Evolutionary conservation across 2,888 invertebrate genomes (phyloP), one percentile per base, ranked within the genome.

Genomic region (Mythimna albipuncta): DNA sequence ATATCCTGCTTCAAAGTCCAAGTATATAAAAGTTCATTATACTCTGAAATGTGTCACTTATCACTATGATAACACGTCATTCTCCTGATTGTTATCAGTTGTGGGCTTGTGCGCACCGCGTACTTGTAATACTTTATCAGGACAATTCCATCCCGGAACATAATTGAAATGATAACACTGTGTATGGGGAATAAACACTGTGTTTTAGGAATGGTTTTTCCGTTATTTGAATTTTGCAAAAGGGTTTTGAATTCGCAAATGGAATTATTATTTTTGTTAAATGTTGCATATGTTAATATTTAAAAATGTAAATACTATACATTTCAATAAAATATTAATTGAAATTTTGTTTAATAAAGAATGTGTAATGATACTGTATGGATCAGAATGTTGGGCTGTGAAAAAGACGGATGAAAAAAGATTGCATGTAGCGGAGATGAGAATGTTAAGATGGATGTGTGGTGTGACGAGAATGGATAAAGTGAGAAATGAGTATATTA

Each of bases 111-210:
- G 64, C 59, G 59, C 65, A 62, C n/a, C 50, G 41, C 35, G 11
- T 64, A 16, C 21, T 59, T 54, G 44, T 47, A 35, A n/a, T 59
- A 54, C 70, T 73, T 80, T 80, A 74, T 75, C 65, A 58, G 16
- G 41, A 69, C 57, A 9, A 38, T 69, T 69, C 77, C 83, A 77
- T 84, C 83, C 83, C 64, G 78, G 73, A 70, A 74, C 65, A 73
- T 71, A 64, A 73, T 74, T 72, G n/a, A 35, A 59, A 35, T 57
- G 74, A 83, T 75, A 72, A 77, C 61, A 61, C n/a, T 65, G 57
- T 63, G 50, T 61, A 58, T 73, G 44, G 10, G 67, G 19, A 63
- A 64, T 11, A 16, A 10, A 41, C 32, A 32, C 0, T 13, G 6
- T 32, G 35, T 50, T 61, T 74, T 41, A 52, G 6, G 19, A 32